Evolutionary conservation across 2,888 invertebrate species (phyloP), one percentile per base, ranked within the genome.

Genomic region (Gortyna flavago): DNA sequence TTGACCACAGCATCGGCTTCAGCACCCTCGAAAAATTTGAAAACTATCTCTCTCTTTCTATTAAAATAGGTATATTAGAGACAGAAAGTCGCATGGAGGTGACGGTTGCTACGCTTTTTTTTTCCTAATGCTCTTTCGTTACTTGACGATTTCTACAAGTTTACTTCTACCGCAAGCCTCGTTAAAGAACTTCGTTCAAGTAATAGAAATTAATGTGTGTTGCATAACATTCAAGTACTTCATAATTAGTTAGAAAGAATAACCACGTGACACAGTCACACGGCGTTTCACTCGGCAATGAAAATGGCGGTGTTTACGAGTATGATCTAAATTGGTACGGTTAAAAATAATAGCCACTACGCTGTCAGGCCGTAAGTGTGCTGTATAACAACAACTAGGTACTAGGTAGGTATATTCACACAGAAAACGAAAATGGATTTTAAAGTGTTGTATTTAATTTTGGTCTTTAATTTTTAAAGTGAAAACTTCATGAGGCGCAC

Each of bases 301-400:
- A 85, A 77, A 81, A 72, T 62, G 35, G 38, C 69, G 48, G 72
- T 72, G 86, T 83, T 81, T 77, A 77, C 82, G 67, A 67, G 62
- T 72, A 68, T 25, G 72, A 64, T 82, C 85, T 84, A 84, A 69
- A 66, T 84, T 72, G 11, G 85, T 69, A 29, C 59, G 57, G 64
- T 83, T 84, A 85, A 84, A 85, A 84, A 83, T 85, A 83, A 51
- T 61, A 81, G 35, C n/a, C 9, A 67, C 38, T 68, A 71, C 59
- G 72, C 59, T 72, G 61, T 62, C 72, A 68, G 59, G 35, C n/a
- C 9, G 59, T 66, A 35, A 18, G 64, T 68, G n/a, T n/a, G 51
- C 25, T 64, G 25, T 41, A 54, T 9, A 41, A 32, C 21, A 51
- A 38, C 7, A 54, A 29, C 32, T 51, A 51, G n/a, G 18, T 54